These are phyloP conservation scores for Gonioctena quinquepunctata DNA, from an alignment of 1,140 invertebrate genomes.

Conservation along the genomic window DNA sequence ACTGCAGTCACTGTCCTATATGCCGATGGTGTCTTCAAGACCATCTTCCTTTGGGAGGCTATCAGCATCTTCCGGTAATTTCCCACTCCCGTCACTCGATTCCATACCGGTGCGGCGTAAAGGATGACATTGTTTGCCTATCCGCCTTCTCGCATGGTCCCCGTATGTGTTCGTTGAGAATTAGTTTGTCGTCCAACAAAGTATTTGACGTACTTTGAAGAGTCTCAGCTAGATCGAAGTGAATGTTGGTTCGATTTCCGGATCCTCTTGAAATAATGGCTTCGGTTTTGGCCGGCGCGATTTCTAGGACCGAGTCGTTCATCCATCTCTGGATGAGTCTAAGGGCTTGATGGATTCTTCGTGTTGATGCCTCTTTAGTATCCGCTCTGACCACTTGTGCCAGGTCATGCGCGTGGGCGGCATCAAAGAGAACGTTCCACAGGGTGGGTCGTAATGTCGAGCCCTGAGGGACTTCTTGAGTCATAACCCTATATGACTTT, in stretches of 20 bases:
- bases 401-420: neutral
- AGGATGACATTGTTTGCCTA: too few species aligned
- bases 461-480: neutral
- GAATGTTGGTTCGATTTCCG: neutral
- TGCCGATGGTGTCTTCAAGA: too few species aligned
- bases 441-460: neutral
- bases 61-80: too few species aligned
- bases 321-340: neutral
- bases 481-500: neutral
- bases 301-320: neutral
- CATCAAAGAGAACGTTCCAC: neutral
- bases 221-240: neutral
- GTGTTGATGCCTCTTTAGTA: neutral
- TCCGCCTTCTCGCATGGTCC: neutral
- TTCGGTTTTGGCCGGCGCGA: neutral
- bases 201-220: too few species aligned
- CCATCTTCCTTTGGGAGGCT: too few species aligned
- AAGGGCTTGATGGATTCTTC: neutral
- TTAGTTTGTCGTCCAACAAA: neutral
- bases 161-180: neutral
- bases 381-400: neutral
- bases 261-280: neutral
- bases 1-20: too few species aligned
- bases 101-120: too few species aligned
- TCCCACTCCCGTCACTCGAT: too few species aligned